These are phyloP conservation scores for Chalcis sispes DNA, from an alignment of 2,888 invertebrate species.

Conservation along the genomic window DNA sequence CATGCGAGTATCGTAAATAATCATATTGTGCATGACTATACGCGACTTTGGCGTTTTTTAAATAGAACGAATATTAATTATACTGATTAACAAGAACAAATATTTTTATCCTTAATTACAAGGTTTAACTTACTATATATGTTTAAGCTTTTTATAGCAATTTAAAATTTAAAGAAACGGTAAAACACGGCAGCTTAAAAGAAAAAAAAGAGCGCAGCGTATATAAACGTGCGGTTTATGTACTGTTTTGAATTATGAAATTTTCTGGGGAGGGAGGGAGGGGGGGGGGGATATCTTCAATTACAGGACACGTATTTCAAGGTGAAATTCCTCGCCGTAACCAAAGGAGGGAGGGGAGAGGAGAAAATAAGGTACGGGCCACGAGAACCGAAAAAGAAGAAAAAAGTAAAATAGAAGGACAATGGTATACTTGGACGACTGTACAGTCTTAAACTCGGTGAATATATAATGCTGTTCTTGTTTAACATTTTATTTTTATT, in stretches of 20 bases:
- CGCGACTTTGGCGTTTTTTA: too few species aligned
- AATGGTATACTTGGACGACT: constrained; percentile 58
- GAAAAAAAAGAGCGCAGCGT: not conserved
- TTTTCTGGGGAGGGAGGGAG: not conserved
- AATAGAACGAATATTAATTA: too few species aligned
- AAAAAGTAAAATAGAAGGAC: constrained; percentile 50
- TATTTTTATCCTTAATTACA: too few species aligned
- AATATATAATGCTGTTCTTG: constrained; percentile 40
- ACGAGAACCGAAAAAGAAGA: constrained; percentile 39
- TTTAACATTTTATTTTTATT: constrained; percentile 57
- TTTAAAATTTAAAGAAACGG: not conserved
- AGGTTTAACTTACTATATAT: too few species aligned
- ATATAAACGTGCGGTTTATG: not conserved
- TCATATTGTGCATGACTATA: too few species aligned
- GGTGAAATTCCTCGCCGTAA: constrained; percentile 32
- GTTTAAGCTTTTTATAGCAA: not conserved
- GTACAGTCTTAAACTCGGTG: constrained; percentile 38
- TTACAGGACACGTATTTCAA: constrained; percentile 26
- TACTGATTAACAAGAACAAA: too few species aligned
- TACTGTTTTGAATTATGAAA: constrained; percentile 40
- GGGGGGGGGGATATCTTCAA: constrained; percentile 11
- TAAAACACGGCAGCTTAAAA: not conserved
- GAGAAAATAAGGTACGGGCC: constrained; percentile 3
- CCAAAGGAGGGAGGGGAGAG: too few species aligned
- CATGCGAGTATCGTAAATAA: too few species aligned